Evolutionary conservation across 1,140 invertebrate species (phyloP).

Genomic region (Aporrectodea caliginosa): DNA sequence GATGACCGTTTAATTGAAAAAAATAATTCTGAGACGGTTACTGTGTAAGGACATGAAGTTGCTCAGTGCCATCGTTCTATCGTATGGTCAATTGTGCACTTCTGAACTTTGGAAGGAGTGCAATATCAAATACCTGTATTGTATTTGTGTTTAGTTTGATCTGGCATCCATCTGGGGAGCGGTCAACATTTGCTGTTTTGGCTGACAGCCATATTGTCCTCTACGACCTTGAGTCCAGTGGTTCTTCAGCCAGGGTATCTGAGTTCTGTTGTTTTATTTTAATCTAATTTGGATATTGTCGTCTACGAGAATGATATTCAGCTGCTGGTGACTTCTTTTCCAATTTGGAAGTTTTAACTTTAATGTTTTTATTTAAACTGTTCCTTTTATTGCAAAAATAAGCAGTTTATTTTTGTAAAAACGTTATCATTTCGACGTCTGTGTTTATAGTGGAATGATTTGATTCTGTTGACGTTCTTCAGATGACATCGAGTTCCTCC

Average conservation of each 20-base stretch:
- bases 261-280: not conserved
- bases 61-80: too few relatives aligned
- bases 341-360: not conserved
- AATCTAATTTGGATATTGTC: conserved; percentile 6
- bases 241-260: conserved; percentile 57
- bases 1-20: too few relatives aligned
- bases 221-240: conserved; percentile 62
- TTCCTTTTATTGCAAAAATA: not conserved
- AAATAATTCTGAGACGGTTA: too few relatives aligned
- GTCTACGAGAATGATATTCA: not conserved
- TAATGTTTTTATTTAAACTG: not conserved
- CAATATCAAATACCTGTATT: too few relatives aligned
- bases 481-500: conserved; percentile 43
- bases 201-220: conserved; percentile 68
- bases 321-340: not conserved
- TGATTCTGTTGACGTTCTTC: conserved; percentile 22
- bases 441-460: not conserved
- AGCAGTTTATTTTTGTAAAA: not conserved
- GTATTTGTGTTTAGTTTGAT: too few relatives aligned
- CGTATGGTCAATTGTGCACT: too few relatives aligned
- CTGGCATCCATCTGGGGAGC: conserved; percentile 77
- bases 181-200: conserved; percentile 66
- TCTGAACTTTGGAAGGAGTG: too few relatives aligned
- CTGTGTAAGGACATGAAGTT: too few relatives aligned
- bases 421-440: not conserved